A percentile compares a stretch with the other conserved stretches of the same genome.
Conservation (phyloP, 2,888 invertebrate genomes). For the Napeogenes sylphis region DNA sequence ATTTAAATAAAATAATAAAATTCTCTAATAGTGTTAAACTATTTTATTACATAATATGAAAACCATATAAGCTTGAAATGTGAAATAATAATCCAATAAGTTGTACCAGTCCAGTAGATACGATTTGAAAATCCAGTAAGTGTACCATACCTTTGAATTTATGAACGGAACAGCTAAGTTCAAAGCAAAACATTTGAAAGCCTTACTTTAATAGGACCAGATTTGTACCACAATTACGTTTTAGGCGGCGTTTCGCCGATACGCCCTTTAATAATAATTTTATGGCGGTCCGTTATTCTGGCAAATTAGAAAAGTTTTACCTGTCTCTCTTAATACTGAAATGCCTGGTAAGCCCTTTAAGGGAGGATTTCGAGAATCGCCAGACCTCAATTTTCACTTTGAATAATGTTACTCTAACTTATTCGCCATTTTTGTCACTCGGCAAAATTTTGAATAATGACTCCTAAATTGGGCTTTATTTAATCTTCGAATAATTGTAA, state of each 20-base stretch:
- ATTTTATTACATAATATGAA: too few relatives aligned
- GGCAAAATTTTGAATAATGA: constrained; percentile 9
- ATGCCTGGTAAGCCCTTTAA: constrained; percentile 43
- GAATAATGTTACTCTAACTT: constrained; percentile 31
- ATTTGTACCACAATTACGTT: constrained; percentile 19
- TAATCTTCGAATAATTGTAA: too few relatives aligned
- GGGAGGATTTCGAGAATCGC: constrained; percentile 33
- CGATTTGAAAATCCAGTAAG: too few relatives aligned
- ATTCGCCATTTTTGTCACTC: constrained; percentile 19
- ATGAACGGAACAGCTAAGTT: constrained; percentile 2
- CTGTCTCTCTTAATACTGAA: constrained; percentile 41
- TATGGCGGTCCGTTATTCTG: constrained; percentile 40
- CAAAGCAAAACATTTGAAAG: constrained; percentile 18
- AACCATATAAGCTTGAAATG: too few relatives aligned
- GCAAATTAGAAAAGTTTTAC: constrained; percentile 62
- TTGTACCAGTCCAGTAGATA: too few relatives aligned
- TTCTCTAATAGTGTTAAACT: too few relatives aligned
- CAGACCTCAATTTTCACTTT: constrained; percentile 34
- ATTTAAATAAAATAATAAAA: too few relatives aligned
- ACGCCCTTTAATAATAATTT: constrained; percentile 31
- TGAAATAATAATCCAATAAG: too few relatives aligned
- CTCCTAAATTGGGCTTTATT: too few relatives aligned
- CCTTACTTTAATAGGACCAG: constrained; percentile 21
- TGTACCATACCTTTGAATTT: too few relatives aligned
- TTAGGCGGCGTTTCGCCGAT: constrained; percentile 16